phyloP scores from a whole-genome alignment of 2,797 vertebrate genomes.

The Smutsia temminckii region DNA sequence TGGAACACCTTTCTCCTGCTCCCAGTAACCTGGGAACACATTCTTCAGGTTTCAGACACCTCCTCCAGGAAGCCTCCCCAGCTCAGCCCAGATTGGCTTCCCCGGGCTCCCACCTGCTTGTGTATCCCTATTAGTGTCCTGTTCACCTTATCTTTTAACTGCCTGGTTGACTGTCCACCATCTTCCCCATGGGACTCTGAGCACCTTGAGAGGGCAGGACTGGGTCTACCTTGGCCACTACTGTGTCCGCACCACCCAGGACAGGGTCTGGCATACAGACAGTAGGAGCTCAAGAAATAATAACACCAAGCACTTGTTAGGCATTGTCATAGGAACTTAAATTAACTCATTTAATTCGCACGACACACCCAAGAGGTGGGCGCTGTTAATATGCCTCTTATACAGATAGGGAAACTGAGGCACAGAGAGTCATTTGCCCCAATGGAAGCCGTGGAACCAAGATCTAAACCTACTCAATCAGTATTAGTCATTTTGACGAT shows the following conservation, averaged over 20 bases:
- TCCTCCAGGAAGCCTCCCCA: constrained; percentile 11
- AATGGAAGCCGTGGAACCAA: neutral
- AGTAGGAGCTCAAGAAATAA: neutral
- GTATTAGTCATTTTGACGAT: neutral
- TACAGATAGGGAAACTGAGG: neutral
- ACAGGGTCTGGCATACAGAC: neutral
- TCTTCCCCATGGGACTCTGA: neutral
- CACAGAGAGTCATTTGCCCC: neutral
- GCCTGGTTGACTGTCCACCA: neutral
- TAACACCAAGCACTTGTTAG: neutral
- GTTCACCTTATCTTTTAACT: neutral
- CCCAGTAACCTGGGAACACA: neutral
- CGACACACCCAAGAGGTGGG: neutral
- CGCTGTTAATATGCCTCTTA: neutral
- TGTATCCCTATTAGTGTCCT: neutral
- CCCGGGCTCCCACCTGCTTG: neutral
- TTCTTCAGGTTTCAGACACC: neutral
- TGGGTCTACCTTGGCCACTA: neutral
- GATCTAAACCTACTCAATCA: neutral
- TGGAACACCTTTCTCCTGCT: neutral
- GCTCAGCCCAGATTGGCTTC: neutral
- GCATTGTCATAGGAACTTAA: neutral
- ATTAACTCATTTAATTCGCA: neutral
- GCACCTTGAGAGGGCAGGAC: neutral
- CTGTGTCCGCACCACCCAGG: neutral